Evolutionary conservation across 2,113 vertebrate species (phyloP), one percentile per base, ranked within the genome.

Genomic region (Cavia porcellus): DNA sequence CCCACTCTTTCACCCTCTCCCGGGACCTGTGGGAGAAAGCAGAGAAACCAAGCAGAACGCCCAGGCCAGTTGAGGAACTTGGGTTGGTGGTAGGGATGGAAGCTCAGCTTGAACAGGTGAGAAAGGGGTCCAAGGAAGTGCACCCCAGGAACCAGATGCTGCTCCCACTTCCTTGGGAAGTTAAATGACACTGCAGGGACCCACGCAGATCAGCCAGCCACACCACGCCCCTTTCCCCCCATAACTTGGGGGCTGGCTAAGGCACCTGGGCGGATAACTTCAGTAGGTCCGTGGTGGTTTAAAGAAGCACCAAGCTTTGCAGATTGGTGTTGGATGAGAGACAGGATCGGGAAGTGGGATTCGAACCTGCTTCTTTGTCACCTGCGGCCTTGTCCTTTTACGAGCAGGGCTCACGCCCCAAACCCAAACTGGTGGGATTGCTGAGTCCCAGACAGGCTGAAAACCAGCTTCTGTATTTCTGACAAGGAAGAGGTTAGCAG

Each of bases 341-440:
- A 80, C 86, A 89, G 13, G 3, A n/a, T 19, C 61, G 90, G 42
- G 47, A 30, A 45, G 22, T 25, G 32, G 47, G 86, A 30, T 64
- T 82, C 77, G 72, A 94, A 84, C 45, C 17, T 45, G 52, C 84
- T 77, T 64, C 85, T 89, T 52, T 86, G 28, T 82, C 42, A 82
- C 42, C 45, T 82, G 45, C 59, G 57, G 66, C 74, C 6, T 62
- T 77, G n/a, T 62, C 42, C 28, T 90, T 15, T 86, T 17, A 25
- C n/a, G 25, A n/a, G 47, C 42, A 59, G 57, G 55, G 5, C n/a
- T 52, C 19, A 9, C 11, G n/a, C 17, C 13, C 20, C 14, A 55
- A 1, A 1, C 22, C 25, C 11, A 59, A 68, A 24, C 38, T 75
- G 30, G 17, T 45, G 30, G 70, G 55, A 72, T 86, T 35, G 7